Base-by-base conservation (phyloP, 2,113 vertebrate species). In the Halichoerus grypus region DNA sequence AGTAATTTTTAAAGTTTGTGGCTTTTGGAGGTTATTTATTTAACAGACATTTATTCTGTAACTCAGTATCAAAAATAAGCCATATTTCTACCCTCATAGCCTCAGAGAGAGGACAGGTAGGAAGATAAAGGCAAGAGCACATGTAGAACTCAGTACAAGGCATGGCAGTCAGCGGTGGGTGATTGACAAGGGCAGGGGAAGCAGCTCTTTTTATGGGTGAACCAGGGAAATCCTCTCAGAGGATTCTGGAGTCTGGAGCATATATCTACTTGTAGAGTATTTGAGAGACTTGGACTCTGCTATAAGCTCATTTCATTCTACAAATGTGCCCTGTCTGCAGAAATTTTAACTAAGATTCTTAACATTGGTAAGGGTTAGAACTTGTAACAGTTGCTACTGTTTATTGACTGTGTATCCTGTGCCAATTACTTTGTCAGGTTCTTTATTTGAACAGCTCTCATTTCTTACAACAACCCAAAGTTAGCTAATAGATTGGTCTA, bases 1-100 rank as follows among this genome's bases (percentile, higher is more conserved):
- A 92, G 59, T 79, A 96, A 0, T 93, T 95, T 93, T 91, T 71
- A 88, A 88, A 85, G 59, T 93, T 94, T 95, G 61, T 96, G 61
- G n/a, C 39, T 92, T 96, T 65, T 1, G 28, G 31, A 18, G n/a
- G 13, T 9, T 82, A 28, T 63, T 97, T 94, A 76, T 88, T 97
- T 94, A 92, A 59, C n/a, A 82, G 72, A 67, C 15, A 82, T 67
- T 77, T 79, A 89, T 65, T 93, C 61, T 93, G 26, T 76, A 84
- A 88, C 39, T 95, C 14, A 76, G 15, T 63, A 71, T 95, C 19
- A 94, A 83, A 92, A 86, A 21, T 36, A 84, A 92, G 55, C n/a
- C 31, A 39, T 16, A 21, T 49, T 46, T 49, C 5, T 86, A 28
- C 39, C 57, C 57, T 96, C 36, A 59, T 63, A 21, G 79, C 53